A percentile compares a stretch with the other conserved stretches of the same genome.
phyloP scores from a whole-genome alignment of 2,113 vertebrate species.

The Salvelinus fontinalis region DNA sequence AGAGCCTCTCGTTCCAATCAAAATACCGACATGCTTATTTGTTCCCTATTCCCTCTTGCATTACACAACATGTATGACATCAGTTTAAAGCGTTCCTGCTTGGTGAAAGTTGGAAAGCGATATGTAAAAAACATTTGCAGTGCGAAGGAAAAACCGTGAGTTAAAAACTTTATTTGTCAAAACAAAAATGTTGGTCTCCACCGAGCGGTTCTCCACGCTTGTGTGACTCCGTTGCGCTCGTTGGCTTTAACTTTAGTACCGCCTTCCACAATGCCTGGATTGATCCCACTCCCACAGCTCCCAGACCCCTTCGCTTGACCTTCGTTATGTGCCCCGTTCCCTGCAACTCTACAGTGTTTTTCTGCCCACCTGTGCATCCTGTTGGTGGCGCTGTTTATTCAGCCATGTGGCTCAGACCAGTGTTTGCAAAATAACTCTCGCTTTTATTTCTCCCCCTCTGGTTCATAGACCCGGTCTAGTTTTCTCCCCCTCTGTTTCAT shows the following conservation, averaged over 20 bases:
- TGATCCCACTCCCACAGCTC: not conserved
- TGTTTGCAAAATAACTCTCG: not conserved
- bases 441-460: too few relatives aligned
- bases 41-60: too few relatives aligned
- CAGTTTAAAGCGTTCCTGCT: too few relatives aligned
- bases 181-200: too few relatives aligned
- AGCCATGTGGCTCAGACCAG: not conserved
- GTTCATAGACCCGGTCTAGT: conserved; percentile 1
- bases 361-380: not conserved
- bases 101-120: too few relatives aligned
- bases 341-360: not conserved
- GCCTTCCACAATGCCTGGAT: not conserved
- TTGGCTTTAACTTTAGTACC: not conserved
- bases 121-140: too few relatives aligned
- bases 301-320: not conserved
- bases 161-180: too few relatives aligned
- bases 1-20: conserved; percentile 3
- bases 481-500: too few relatives aligned
- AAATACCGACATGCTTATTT: too few relatives aligned
- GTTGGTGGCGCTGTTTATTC: not conserved
- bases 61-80: too few relatives aligned
- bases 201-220: not conserved
- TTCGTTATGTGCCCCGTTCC: not conserved
- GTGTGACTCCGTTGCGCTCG: not conserved
- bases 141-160: too few relatives aligned